Evolutionary conservation across 1,140 invertebrate species (phyloP).

Genomic region (Thalassaphorura encarpata): DNA sequence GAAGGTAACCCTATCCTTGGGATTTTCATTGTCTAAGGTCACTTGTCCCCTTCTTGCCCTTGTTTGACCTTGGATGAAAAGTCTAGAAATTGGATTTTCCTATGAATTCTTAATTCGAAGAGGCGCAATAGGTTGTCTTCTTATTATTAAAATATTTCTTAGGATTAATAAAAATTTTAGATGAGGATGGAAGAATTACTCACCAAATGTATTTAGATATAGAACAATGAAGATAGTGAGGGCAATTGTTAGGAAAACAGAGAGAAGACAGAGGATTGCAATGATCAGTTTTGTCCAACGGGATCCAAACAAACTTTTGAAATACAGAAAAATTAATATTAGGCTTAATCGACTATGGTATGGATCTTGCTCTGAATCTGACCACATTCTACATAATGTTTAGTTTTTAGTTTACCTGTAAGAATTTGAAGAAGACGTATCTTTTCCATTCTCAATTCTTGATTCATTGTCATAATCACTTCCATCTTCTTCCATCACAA

Average conservation of each 20-base stretch:
- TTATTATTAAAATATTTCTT: background rate
- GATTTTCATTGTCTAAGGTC: too few relatives aligned
- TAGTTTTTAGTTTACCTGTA: background rate
- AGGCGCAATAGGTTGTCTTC: background rate
- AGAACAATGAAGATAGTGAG: background rate
- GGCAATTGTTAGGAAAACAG: background rate
- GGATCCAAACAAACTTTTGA: too few relatives aligned
- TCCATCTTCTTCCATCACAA: conserved; percentile 6
- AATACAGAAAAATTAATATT: too few relatives aligned
- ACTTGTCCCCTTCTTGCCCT: too few relatives aligned
- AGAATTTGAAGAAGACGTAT: background rate
- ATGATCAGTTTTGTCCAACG: too few relatives aligned
- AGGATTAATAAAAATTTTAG: too few relatives aligned
- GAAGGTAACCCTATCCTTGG: too few relatives aligned
- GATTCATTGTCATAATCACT: background rate
- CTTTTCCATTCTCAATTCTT: background rate
- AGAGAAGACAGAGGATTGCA: background rate
- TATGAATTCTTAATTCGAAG: background rate
- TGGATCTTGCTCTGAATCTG: background rate
- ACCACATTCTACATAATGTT: background rate
- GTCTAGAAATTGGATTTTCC: too few relatives aligned
- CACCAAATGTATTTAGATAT: background rate
- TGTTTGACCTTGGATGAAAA: too few relatives aligned
- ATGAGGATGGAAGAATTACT: background rate
- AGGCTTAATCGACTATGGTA: too few relatives aligned